Conservation (phyloP, 2,797 vertebrate genomes). For the Yasuhikotakia modesta region DNA sequence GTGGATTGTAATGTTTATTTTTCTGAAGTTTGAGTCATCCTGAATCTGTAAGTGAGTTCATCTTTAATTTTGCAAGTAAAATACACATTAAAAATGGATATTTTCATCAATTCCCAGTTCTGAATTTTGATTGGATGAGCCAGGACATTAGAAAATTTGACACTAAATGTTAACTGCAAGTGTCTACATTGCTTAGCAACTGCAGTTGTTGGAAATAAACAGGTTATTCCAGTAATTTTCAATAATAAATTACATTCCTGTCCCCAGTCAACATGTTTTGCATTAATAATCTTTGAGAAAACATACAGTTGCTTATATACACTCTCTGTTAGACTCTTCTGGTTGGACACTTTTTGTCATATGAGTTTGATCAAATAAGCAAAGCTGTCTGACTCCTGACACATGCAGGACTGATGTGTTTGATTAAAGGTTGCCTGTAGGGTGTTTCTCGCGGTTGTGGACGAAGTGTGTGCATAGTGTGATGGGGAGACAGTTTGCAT, state of each 20-base stretch:
- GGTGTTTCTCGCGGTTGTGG: slow-evolving; percentile 24
- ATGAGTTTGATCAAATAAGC: slow-evolving; percentile 32
- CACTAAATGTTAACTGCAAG: background rate
- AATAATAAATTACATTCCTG: background rate
- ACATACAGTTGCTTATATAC: background rate
- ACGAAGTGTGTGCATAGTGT: slow-evolving; percentile 36
- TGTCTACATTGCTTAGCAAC: background rate
- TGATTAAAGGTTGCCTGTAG: slow-evolving; percentile 35
- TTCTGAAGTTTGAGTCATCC: slow-evolving; percentile 5
- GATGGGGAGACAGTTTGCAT: slow-evolving; percentile 32
- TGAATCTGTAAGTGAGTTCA: slow-evolving; percentile 9
- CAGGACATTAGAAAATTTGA: background rate
- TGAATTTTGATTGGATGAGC: background rate
- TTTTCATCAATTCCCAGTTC: background rate
- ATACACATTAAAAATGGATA: background rate
- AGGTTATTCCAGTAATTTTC: background rate
- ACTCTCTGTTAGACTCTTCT: background rate
- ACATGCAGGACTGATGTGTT: slow-evolving; percentile 17
- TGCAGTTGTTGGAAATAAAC: background rate
- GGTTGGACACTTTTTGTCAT: background rate
- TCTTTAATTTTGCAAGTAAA: background rate
- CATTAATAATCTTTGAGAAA: background rate
- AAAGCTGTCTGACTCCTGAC: no score
- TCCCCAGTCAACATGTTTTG: background rate
- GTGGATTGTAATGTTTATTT: no score